These are phyloP conservation scores for Neria commutata DNA, from an alignment of 2,888 invertebrate genomes.

Conservation along the genomic window DNA sequence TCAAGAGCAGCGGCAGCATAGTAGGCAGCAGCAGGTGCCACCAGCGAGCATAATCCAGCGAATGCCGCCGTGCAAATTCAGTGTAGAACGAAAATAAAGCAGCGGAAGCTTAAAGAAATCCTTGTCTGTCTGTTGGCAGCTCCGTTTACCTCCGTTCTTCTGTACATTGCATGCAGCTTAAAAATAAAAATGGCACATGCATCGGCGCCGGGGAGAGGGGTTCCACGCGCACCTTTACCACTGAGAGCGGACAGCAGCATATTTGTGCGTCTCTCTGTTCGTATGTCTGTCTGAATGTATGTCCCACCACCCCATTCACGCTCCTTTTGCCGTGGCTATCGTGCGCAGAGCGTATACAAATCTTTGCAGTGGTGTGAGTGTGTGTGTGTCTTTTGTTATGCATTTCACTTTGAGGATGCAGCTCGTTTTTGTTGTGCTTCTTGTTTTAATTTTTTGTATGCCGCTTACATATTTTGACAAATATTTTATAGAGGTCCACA, in stretches of 20 bases:
- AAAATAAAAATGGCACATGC: conserved; percentile 51
- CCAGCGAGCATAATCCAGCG: too few relatives aligned
- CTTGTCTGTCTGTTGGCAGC: conserved; percentile 1
- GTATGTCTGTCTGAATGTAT: conserved; percentile 17
- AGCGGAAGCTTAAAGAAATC: neutral
- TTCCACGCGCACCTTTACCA: conserved; percentile 13
- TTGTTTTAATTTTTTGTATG: conserved; percentile 40
- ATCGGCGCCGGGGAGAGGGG: conserved; percentile 9
- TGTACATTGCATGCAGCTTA: conserved; percentile 32
- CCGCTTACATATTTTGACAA: conserved; percentile 49
- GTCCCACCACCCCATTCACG: conserved; percentile 10
- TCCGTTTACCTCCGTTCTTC: conserved; percentile 6
- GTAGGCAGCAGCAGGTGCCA: too few relatives aligned
- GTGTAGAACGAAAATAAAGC: conserved; percentile 24
- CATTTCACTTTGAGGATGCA: too few relatives aligned
- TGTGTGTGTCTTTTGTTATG: conserved; percentile 5
- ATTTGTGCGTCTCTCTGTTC: conserved; percentile 18
- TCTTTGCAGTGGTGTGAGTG: conserved; percentile 32
- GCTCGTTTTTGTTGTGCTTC: conserved; percentile 29
- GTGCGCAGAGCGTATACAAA: conserved; percentile 23
- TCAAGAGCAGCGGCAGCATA: neutral
- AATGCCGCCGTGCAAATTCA: neutral
- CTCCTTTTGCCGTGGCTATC: neutral
- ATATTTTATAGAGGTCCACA: conserved; percentile 50
- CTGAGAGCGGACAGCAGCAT: conserved; percentile 16